phyloP scores from a whole-genome alignment of 2,888 invertebrate genomes.

The Volucella zonaria region DNA sequence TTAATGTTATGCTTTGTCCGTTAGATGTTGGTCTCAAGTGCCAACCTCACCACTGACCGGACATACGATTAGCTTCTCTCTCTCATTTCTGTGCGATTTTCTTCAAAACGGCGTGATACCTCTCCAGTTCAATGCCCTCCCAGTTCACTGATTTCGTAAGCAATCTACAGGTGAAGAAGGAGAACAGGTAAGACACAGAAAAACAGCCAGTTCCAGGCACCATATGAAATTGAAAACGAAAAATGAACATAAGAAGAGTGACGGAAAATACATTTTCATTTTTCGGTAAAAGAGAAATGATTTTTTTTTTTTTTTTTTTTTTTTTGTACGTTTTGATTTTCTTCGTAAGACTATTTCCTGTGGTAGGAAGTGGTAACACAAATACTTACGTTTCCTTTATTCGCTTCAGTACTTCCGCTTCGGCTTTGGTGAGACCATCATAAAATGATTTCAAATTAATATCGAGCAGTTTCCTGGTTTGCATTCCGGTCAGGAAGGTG shows the following conservation, averaged over 20 bases:
- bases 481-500: conserved; percentile 91
- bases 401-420: conserved; percentile 85
- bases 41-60: not conserved
- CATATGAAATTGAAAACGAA: conserved; percentile 51
- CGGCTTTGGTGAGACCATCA: conserved; percentile 87
- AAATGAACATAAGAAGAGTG: conserved; percentile 26
- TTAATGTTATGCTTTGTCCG: conserved; percentile 48
- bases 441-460: conserved; percentile 86
- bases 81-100: conserved; percentile 79
- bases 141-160: conserved; percentile 83
- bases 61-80: conserved; percentile 77
- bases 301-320: no score
- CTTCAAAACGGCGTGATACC: conserved; percentile 82
- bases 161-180: conserved; percentile 79
- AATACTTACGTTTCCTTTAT: conserved; percentile 85
- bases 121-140: conserved; percentile 86
- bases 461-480: conserved; percentile 85
- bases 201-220: conserved; percentile 51
- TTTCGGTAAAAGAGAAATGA: conserved; percentile 1
- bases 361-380: conserved; percentile 43
- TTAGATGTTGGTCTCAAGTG: conserved; percentile 30
- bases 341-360: conserved; percentile 37
- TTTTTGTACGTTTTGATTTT: conserved; percentile 7
- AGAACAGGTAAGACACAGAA: conserved; percentile 39
- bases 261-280: conserved; percentile 16